Evolutionary conservation across 1,140 invertebrate species (phyloP), one percentile per base, ranked within the genome.

Genomic region (Nebria ingens): DNA sequence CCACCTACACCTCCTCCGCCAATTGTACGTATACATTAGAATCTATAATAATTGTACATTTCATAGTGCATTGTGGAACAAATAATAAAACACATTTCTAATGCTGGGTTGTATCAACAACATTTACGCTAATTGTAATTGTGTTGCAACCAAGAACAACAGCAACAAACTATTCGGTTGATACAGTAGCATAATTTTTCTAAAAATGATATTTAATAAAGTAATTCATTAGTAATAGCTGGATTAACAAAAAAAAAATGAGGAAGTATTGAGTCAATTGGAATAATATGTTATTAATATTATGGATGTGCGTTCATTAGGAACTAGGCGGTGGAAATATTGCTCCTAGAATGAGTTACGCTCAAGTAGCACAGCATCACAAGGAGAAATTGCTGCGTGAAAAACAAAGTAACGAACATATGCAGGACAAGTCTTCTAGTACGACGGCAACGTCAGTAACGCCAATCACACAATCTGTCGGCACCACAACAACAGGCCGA

Each of bases 341-440:
- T n/a, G 76, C 76, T 61, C 77, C 78, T 59, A 77, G 83, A 70
- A 78, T 88, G 67, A 89, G 86, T 70, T 90, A 89, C 76, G 87
- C 87, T 62, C 86, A 89, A 77, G 87, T 89, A 68, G 86, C 87
- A 59, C 85, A 87, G 65, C 83, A 86, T 65, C 79, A 81, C 68
- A 82, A 82, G 61, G 79, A 68, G 71, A 76, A 76, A 66, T 62
- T 60, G 67, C 70, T 54, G 66, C 75, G 65, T 71, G 71, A 63
- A 68, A 75, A 65, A 67, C 66, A 66, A 71, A 69, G 19, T 23
- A 42, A 54, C 38, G 49, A 59, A 38, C 55, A 55, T 49, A 45
- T 25, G 51, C 49, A 23, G 45, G 56, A 45, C 56, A 57, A 25
- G 40, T 19, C 29, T 13, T 1, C 53, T 9, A 20, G n/a, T 6